Evolutionary conservation across 2,888 invertebrate species (phyloP).

Genomic region (Rutpela maculata): DNA sequence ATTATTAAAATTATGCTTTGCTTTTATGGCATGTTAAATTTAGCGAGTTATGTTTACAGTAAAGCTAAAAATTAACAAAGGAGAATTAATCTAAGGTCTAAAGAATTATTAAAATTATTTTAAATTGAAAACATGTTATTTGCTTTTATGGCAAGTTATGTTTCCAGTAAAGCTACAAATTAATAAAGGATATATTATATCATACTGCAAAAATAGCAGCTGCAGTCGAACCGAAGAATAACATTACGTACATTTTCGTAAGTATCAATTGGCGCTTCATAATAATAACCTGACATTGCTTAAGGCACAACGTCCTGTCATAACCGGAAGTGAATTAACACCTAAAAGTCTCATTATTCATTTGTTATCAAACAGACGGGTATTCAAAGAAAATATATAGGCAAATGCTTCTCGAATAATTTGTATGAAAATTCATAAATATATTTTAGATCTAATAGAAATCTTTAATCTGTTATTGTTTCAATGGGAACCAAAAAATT

Average conservation of each 20-base stretch:
- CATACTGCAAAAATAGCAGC: slow-evolving; percentile 18
- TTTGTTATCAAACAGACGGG: neutral
- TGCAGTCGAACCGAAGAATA: slow-evolving; percentile 21
- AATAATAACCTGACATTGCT: slow-evolving; percentile 17
- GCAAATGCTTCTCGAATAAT: too few relatives aligned
- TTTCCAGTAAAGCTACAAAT: slow-evolving; percentile 25
- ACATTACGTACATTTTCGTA: slow-evolving; percentile 11
- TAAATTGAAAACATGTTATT: neutral
- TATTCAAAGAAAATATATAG: neutral
- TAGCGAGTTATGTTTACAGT: too few relatives aligned
- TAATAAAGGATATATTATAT: slow-evolving; percentile 25
- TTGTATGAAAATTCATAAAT: too few relatives aligned
- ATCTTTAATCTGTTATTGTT: too few relatives aligned
- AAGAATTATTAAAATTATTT: too few relatives aligned
- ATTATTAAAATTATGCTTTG: too few relatives aligned
- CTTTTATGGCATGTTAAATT: too few relatives aligned
- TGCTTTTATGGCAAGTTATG: slow-evolving; percentile 10
- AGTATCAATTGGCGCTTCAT: slow-evolving; percentile 13
- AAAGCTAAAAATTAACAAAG: too few relatives aligned
- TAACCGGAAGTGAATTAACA: neutral
- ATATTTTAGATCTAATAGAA: too few relatives aligned
- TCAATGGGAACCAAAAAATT: too few relatives aligned
- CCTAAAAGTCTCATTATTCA: neutral
- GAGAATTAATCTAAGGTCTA: too few relatives aligned
- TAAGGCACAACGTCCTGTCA: slow-evolving; percentile 4